phyloP scores from a whole-genome alignment of 2,888 invertebrate species.

The Drosophila meridionalis region DNA sequence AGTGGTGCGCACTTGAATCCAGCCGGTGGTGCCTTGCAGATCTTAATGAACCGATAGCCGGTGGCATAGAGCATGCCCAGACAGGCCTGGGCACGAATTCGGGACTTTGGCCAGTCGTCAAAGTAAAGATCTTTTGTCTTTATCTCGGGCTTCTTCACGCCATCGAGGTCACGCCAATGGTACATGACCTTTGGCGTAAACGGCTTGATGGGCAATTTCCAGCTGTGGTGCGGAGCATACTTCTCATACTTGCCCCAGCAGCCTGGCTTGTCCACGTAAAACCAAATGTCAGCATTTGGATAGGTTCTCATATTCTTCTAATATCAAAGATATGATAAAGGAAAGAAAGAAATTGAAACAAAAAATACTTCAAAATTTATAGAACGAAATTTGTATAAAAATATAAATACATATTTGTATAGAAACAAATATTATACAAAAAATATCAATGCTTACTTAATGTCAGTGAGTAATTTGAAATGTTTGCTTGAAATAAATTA shows the following conservation, averaged over 20 bases:
- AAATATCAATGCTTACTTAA: constrained; percentile 18
- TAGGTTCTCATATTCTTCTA: constrained; percentile 67
- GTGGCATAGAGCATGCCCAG: constrained; percentile 73
- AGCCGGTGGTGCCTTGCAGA: constrained; percentile 64
- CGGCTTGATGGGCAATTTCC: constrained; percentile 52
- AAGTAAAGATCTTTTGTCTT: constrained; percentile 64
- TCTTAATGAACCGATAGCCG: constrained; percentile 72
- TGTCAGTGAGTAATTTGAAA: not conserved
- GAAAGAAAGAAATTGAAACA: not conserved
- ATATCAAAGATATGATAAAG: not conserved
- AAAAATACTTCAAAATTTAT: not conserved
- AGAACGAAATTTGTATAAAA: constrained; percentile 1
- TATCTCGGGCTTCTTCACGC: constrained; percentile 49
- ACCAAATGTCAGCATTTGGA: constrained; percentile 60
- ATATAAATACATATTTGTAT: not conserved
- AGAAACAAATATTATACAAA: not conserved
- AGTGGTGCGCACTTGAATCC: constrained; percentile 75
- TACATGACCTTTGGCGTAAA: constrained; percentile 51
- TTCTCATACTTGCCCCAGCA: constrained; percentile 61
- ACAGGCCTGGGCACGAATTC: constrained; percentile 74
- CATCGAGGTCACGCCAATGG: constrained; percentile 76
- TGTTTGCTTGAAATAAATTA: too few species aligned
- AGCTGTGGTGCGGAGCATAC: constrained; percentile 57
- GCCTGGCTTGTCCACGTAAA: constrained; percentile 65
- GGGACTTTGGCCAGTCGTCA: constrained; percentile 46